Evolutionary conservation across 2,113 vertebrate genomes (phyloP).

Genomic region (Regulus satrapa): DNA sequence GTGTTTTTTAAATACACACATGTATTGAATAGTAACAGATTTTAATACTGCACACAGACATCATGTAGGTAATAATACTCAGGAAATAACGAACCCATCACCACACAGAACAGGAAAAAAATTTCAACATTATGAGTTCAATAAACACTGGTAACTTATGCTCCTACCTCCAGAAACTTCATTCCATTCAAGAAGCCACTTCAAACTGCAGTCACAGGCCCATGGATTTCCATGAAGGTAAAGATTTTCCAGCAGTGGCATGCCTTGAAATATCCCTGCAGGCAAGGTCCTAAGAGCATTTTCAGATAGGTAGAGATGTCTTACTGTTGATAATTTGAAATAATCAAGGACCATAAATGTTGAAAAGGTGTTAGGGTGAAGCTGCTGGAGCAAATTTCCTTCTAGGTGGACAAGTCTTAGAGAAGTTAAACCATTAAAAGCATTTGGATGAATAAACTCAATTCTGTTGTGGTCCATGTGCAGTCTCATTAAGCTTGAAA

Average conservation of each 20-base stretch:
- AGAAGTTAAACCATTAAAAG: conserved; percentile 84
- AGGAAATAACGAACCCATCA: background rate
- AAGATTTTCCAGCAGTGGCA: conserved; percentile 85
- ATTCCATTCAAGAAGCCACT: conserved; percentile 80
- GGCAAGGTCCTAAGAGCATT: conserved; percentile 79
- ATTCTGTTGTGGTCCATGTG: conserved; percentile 91
- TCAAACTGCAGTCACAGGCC: conserved; percentile 84
- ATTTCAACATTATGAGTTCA: background rate
- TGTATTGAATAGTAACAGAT: background rate
- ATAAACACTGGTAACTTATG: background rate
- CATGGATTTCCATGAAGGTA: conserved; percentile 90
- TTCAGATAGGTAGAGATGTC: conserved; percentile 86
- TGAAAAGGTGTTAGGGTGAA: conserved; percentile 84
- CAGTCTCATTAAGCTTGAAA: conserved; percentile 78
- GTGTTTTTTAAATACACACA: background rate
- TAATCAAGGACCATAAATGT: conserved; percentile 79
- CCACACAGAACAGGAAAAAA: background rate
- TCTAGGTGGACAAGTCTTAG: conserved; percentile 87
- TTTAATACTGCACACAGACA: background rate
- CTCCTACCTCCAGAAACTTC: conserved; percentile 75
- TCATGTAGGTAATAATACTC: background rate
- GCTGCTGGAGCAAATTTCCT: conserved; percentile 83
- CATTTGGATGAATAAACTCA: conserved; percentile 84
- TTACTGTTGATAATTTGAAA: conserved; percentile 83
- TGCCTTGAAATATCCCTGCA: conserved; percentile 57